Evolutionary conservation across 2,797 vertebrate genomes (phyloP).

Genomic region (Acipenser transmontanus): DNA sequence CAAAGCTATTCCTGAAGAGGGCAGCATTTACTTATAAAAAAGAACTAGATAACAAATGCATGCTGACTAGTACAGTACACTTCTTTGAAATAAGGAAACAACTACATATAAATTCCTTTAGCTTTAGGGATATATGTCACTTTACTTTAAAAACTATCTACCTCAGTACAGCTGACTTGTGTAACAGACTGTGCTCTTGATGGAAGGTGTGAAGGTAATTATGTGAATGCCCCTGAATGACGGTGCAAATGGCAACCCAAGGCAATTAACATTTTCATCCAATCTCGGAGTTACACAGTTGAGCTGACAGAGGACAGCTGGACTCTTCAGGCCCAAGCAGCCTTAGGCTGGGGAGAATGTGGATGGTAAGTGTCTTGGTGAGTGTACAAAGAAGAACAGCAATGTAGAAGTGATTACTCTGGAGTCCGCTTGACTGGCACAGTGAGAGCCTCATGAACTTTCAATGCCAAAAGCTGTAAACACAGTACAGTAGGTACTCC

Average conservation of each 20-base stretch:
- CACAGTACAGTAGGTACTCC: no score
- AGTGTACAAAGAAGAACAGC: background rate
- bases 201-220: constrained; percentile 5
- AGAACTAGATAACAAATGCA: background rate
- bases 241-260: background rate
- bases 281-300: no score
- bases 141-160: background rate
- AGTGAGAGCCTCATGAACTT: no score
- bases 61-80: no score
- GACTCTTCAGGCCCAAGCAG: background rate
- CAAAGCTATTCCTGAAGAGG: constrained; percentile 35
- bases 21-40: constrained; percentile 32
- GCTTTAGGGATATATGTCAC: background rate
- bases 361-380: background rate
- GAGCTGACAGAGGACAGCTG: background rate
- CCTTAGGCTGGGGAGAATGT: background rate
- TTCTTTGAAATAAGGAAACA: background rate
- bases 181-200: constrained; percentile 2
- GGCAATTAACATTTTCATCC: background rate
- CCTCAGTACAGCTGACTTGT: background rate
- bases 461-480: no score
- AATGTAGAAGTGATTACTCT: no score
- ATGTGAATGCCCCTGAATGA: background rate
- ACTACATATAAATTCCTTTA: constrained; percentile 5
- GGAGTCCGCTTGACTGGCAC: no score